A percentile compares a stretch with the other conserved stretches of the same genome.
These are phyloP conservation scores for Magallana gigas DNA, from an alignment of 1,140 invertebrate genomes.

Conservation along the genomic window DNA sequence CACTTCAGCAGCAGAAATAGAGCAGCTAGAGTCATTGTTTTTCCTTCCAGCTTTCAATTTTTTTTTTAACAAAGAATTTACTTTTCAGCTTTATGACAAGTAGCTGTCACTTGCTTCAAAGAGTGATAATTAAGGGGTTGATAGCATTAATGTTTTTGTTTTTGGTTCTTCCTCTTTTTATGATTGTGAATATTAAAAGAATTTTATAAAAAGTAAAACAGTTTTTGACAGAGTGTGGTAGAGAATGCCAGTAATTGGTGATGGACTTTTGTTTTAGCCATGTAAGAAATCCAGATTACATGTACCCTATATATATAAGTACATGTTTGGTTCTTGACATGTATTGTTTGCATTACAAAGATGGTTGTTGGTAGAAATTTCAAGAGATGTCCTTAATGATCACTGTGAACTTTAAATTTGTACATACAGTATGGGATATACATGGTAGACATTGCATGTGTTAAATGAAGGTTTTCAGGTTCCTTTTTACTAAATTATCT, in stretches of 20 bases:
- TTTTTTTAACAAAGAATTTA: constrained; percentile 16
- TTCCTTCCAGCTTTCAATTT: not conserved
- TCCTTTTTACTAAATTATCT: not conserved
- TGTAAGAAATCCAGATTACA: not conserved
- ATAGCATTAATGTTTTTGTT: not conserved
- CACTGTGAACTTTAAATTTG: too few relatives aligned
- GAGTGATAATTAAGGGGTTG: not conserved
- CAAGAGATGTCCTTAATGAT: not conserved
- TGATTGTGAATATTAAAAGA: not conserved
- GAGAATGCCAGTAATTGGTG: constrained; percentile 5
- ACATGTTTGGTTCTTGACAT: too few relatives aligned
- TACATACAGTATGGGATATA: too few relatives aligned
- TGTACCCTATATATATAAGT: too few relatives aligned
- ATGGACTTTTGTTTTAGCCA: constrained; percentile 7
- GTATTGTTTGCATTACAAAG: too few relatives aligned
- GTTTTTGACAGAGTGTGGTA: constrained; percentile 4
- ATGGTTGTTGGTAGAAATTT: too few relatives aligned
- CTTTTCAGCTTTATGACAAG: constrained; percentile 12
- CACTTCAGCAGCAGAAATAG: not conserved
- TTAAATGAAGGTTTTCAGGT: constrained; percentile 21
- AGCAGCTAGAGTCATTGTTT: constrained; percentile 14
- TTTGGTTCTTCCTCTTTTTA: not conserved
- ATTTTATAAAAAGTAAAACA: not conserved
- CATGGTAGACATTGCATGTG: not conserved
- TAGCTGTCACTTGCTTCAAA: constrained; percentile 16